Evolutionary conservation across 2,113 vertebrate genomes (phyloP), one percentile per base, ranked within the genome.

Genomic region (Helogale parvula): DNA sequence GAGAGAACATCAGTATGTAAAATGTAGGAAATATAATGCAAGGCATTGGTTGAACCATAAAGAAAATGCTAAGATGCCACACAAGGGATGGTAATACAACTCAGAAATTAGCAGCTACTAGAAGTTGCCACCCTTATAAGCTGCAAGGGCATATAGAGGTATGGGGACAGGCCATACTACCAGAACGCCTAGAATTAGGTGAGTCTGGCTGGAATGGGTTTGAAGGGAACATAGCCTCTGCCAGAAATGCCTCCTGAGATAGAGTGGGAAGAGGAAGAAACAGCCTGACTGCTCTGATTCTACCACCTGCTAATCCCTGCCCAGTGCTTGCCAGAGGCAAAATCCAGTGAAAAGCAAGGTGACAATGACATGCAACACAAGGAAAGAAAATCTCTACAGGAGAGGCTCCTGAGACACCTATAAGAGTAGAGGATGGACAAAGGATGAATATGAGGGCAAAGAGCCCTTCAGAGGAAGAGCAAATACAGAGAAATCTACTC

Each of bases 401-500:
- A 80, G 38, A 68, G 41, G 13, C 1, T 50, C n/a, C 17, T 2
- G 17, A 82, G 31, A 74, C 1, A 60, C 2, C 0, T 0, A 50
- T 6, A 12, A 33, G 19, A 27, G 33, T 33, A 45, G 3, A 72
- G 3, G 15, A 50, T 9, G 11, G 4, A 2, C 27, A 80, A 29
- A 27, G 8, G 45, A 4, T 21, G 1, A 90, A 33, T 6, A n/a
- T 12, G 9, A 52, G 5, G 5, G 12, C 31, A 81, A 54, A 74
- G 0, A 45, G 0, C 0, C 0, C 13, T 1, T 85, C 27, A 0
- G 21, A 31, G 38, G 15, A 84, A 63, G 1, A 38, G n/a, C 38
- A 45, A 85, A 52, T 21, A 17, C 11, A 76, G 54, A 63, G 14
- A 65, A 54, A 68, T 57, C 1, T 69, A 60, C 15, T 60, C 27